These are phyloP conservation scores for Periophthalmus magnuspinnatus DNA, from an alignment of 2,797 vertebrate genomes.

Conservation along the genomic window DNA sequence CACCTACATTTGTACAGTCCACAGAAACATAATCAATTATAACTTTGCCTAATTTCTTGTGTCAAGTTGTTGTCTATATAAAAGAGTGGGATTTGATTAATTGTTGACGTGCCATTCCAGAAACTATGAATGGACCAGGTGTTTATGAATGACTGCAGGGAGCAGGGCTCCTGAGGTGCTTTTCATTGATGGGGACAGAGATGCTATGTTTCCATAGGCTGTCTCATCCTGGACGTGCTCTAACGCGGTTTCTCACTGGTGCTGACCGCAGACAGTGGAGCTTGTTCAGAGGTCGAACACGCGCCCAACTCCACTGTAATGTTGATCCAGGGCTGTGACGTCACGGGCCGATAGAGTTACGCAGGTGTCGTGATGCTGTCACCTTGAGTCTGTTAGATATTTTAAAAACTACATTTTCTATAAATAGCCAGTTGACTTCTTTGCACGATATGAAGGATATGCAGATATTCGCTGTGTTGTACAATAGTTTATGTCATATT, in stretches of 20 bases:
- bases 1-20: slow-evolving; percentile 37
- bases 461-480: background rate
- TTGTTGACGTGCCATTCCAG: slow-evolving; percentile 2
- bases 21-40: background rate
- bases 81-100: background rate
- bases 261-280: background rate
- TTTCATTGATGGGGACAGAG: slow-evolving; percentile 66
- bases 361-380: slow-evolving; percentile 32
- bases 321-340: slow-evolving; percentile 53
- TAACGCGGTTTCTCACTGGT: background rate
- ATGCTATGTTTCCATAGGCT: slow-evolving; percentile 14
- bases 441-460: background rate
- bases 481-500: background rate
- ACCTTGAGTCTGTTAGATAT: background rate
- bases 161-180: slow-evolving; percentile 38
- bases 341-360: slow-evolving; percentile 47
- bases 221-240: slow-evolving; percentile 10
- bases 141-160: slow-evolving; percentile 71
- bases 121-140: slow-evolving; percentile 72
- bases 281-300: background rate
- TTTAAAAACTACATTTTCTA: background rate
- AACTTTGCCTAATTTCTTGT: background rate
- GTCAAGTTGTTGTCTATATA: background rate
- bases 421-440: background rate
- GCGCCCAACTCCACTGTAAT: slow-evolving; percentile 25